Evolutionary conservation across 2,888 invertebrate genomes (phyloP).

Genomic region (Boloria euphrosyne): DNA sequence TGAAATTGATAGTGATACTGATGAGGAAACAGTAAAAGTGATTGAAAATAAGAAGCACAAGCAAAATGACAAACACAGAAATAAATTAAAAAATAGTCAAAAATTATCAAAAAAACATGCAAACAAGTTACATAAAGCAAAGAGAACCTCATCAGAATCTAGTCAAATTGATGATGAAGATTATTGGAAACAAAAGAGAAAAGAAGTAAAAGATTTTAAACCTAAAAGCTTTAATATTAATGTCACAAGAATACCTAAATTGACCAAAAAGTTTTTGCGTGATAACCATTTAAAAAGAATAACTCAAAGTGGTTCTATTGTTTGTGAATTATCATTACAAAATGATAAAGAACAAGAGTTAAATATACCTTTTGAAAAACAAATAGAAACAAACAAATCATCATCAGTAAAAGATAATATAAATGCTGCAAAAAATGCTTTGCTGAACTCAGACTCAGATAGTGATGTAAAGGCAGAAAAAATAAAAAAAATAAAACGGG

Average conservation of each 20-base stretch:
- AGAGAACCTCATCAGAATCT: constrained; percentile 35
- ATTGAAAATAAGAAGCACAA: constrained; percentile 31
- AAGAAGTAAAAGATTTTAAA: constrained; percentile 60
- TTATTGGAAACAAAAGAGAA: constrained; percentile 45
- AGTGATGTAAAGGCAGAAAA: constrained; percentile 22
- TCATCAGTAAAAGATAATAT: constrained; percentile 7
- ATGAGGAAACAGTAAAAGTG: constrained; percentile 31
- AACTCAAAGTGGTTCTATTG: constrained; percentile 46
- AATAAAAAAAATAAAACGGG: constrained; percentile 38
- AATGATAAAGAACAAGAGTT: constrained; percentile 5
- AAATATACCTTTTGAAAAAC: constrained; percentile 11
- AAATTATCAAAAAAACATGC: constrained; percentile 17
- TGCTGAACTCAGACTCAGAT: constrained; percentile 50
- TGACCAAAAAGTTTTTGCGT: constrained; percentile 52
- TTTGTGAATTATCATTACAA: constrained; percentile 47
- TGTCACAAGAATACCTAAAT: constrained; percentile 54
- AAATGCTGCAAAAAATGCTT: constrained; percentile 41
- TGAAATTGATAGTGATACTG: constrained; percentile 32
- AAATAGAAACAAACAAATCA: constrained; percentile 36
- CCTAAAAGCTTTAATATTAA: constrained; percentile 58
- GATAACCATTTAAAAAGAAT: constrained; percentile 56
- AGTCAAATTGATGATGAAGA: constrained; percentile 49
- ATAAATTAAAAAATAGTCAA: constrained; percentile 14
- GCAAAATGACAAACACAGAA: constrained; percentile 18
- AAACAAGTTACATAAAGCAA: constrained; percentile 21